Percentiles rank a stretch among this genome's conserved stretches.
Conservation (phyloP, 2,797 vertebrate genomes). For the Melanotaenia maccullochi region DNA sequence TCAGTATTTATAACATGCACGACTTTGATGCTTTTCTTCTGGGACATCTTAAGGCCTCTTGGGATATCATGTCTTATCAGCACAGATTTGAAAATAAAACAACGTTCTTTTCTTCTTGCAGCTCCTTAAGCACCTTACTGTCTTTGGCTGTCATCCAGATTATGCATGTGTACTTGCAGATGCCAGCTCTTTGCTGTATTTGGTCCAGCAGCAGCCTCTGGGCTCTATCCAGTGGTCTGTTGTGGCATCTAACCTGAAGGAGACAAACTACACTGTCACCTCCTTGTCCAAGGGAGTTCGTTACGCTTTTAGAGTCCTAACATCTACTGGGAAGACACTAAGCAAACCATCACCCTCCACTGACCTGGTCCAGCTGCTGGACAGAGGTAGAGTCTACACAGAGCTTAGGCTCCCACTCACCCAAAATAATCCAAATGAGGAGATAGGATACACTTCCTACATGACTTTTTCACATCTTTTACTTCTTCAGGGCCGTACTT, state of each 20-base stretch:
- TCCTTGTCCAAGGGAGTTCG: constrained; percentile 89
- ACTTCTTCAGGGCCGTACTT: constrained; percentile 86
- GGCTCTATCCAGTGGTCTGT: constrained; percentile 91
- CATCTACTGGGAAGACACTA: constrained; percentile 86
- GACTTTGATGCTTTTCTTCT: background rate
- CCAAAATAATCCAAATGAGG: background rate
- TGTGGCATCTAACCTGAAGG: constrained; percentile 83
- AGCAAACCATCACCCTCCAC: constrained; percentile 91
- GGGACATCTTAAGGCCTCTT: constrained; percentile 2
- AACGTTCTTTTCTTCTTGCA: background rate
- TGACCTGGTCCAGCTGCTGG: constrained; percentile 88
- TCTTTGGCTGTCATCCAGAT: background rate
- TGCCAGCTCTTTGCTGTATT: constrained; percentile 84
- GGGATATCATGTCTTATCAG: constrained; percentile 4
- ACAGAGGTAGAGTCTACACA: constrained; percentile 80
- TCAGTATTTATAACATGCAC: constrained; percentile 5
- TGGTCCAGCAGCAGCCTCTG: constrained; percentile 92
- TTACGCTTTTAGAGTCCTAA: constrained; percentile 91
- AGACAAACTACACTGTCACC: constrained; percentile 82
- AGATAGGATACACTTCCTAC: background rate
- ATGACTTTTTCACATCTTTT: background rate
- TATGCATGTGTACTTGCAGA: constrained; percentile 76
- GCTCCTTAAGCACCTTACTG: background rate
- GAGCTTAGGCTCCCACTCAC: background rate
- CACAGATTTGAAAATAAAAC: constrained; percentile 14